Base-by-base conservation (phyloP, 2,888 invertebrate genomes). In the Sphaerophoria rueppellii region DNA sequence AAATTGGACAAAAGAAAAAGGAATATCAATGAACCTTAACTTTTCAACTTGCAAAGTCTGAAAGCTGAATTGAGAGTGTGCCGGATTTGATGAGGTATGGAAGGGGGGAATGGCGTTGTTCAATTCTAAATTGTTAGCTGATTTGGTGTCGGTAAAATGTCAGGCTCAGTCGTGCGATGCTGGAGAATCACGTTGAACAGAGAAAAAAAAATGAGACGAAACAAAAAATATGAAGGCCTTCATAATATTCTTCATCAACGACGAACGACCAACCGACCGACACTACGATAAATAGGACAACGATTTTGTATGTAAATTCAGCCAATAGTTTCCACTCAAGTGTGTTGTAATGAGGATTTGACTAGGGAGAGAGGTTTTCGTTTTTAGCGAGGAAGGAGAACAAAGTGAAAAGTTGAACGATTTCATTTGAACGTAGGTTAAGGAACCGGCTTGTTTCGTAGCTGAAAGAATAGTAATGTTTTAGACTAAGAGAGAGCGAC, bases 21-120 rank as follows among this genome's bases (percentile, higher is more conserved):
- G 61, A 50, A 73, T 69, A 69, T 78, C 78, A 69, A 78, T 82
- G 82, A 82, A 82, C 78, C 78, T 78, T 82, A 78, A 73, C 82
- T 82, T 82, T 78, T 82, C 67, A 73, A 78, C 82, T 82, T 78
- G 35, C 57, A 72, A 63, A 63, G 54, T 40, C 40, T 40, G 12
- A 43, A 43, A 9, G 7, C 54, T 70, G 61, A 37, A 57, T 57
- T 72, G 75, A 16, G 24, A 67, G 57, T 70, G 78, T 69, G 82
- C 67, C 57, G 78, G 46, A 78, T 24, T 24, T 24, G 24, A 24
- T 24, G 24, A 1, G 24, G 24, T 1, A 24, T 24, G 24, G 24
- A 24, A 24, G 24, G 24, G 24, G 24, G 24, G 24, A 24, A 24
- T 24, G 24, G 24, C 24, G 24, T 24, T 24, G 24, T 24, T 24